These are phyloP conservation scores for Nemapogon koenigi DNA, from an alignment of 2,888 invertebrate species.

Conservation along the genomic window DNA sequence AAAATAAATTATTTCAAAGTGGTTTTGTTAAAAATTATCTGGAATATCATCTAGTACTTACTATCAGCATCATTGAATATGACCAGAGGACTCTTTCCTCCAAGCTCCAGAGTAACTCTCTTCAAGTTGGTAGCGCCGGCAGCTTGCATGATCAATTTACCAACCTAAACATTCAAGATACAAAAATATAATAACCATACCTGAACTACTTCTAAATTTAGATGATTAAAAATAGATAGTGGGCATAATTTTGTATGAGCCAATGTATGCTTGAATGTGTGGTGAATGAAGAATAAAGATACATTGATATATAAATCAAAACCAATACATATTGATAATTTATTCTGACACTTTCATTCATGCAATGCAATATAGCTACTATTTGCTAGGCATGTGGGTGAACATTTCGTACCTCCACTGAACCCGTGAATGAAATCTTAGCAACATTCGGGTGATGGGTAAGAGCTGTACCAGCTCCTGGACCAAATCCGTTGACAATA, in stretches of 20 bases:
- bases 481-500: conserved; percentile 85
- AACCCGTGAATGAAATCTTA: conserved; percentile 80
- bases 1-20: no score
- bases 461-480: conserved; percentile 75
- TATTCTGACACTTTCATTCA: no score
- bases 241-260: background rate
- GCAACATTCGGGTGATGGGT: conserved; percentile 76
- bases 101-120: conserved; percentile 76
- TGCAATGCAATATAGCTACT: no score
- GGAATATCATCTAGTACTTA: no score
- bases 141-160: conserved; percentile 64
- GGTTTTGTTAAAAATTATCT: no score
- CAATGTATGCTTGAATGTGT: background rate
- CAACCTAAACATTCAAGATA: conserved; percentile 39
- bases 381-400: background rate
- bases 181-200: conserved; percentile 8
- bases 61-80: conserved; percentile 75
- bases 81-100: conserved; percentile 82
- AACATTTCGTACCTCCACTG: conserved; percentile 46
- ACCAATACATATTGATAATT: no score
- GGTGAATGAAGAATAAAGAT: background rate
- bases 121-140: conserved; percentile 77
- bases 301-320: no score
- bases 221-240: background rate
- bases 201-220: background rate